phyloP scores from a whole-genome alignment of 2,797 vertebrate genomes.

The Etheostoma perlongum region DNA sequence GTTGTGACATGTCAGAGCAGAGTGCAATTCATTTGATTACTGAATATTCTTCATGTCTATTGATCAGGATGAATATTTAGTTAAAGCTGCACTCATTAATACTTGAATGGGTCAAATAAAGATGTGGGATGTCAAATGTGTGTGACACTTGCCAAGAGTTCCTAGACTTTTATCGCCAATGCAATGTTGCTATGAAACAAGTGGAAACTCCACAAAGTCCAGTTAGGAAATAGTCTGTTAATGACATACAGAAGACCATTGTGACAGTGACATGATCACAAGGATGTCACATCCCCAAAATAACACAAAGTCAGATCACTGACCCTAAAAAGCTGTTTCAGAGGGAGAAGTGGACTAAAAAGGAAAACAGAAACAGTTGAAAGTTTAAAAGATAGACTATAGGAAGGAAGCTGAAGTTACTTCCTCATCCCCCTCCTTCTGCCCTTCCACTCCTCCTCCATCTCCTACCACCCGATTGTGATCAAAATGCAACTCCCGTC shows the following conservation, averaged over 20 bases:
- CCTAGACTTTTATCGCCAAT: not conserved
- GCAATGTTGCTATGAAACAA: not conserved
- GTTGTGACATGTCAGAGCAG: constrained; percentile 6
- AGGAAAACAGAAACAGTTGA: constrained; percentile 27
- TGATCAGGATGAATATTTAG: not conserved
- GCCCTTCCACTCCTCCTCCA: constrained; percentile 47
- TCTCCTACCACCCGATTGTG: constrained; percentile 26
- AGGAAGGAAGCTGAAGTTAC: not conserved
- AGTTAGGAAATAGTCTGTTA: not conserved
- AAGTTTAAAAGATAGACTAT: not conserved
- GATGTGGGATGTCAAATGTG: not conserved
- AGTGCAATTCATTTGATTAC: constrained; percentile 1
- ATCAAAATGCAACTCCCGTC: constrained; percentile 46
- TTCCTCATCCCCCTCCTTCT: constrained; percentile 44
- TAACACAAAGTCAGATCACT: not conserved
- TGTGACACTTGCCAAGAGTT: too few species aligned
- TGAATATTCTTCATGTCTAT: not conserved
- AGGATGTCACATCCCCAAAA: constrained; percentile 38
- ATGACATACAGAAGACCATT: constrained; percentile 6
- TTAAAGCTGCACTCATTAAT: not conserved
- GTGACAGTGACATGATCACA: constrained; percentile 40
- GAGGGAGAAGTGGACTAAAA: constrained; percentile 39
- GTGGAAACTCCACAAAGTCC: not conserved
- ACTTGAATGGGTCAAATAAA: constrained; percentile 1
- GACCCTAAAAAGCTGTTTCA: constrained; percentile 28